Conservation (phyloP, 2,888 invertebrate species). For the Watsonalla cultraria region DNA sequence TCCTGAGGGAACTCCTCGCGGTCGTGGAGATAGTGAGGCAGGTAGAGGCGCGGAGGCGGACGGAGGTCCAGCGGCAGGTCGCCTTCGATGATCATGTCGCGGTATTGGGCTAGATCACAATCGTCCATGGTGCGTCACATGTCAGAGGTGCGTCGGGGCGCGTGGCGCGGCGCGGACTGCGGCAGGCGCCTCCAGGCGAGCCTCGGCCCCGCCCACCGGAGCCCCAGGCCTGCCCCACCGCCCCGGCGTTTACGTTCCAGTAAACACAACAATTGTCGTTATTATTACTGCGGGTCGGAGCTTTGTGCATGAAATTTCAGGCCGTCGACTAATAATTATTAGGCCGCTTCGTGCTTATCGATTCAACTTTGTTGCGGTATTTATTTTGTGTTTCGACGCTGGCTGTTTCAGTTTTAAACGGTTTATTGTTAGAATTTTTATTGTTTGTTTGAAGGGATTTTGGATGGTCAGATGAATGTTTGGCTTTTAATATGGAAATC, state of each 20-base stretch:
- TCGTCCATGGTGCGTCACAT: slow-evolving; percentile 74
- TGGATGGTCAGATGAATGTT: slow-evolving; percentile 7
- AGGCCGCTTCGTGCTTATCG: slow-evolving; percentile 65
- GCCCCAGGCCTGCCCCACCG: slow-evolving; percentile 23
- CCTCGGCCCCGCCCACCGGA: slow-evolving; percentile 23
- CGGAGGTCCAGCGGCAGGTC: slow-evolving; percentile 68
- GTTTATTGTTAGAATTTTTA: slow-evolving; percentile 16
- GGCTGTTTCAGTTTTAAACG: slow-evolving; percentile 10
- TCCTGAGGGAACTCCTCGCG: slow-evolving; percentile 61
- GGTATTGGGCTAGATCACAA: slow-evolving; percentile 71
- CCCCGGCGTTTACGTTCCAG: slow-evolving; percentile 72
- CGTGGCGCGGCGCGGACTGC: slow-evolving; percentile 68
- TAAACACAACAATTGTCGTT: slow-evolving; percentile 79
- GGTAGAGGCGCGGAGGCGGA: slow-evolving; percentile 64
- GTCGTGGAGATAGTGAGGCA: slow-evolving; percentile 66
- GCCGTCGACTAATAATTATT: slow-evolving; percentile 76
- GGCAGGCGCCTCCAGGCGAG: slow-evolving; percentile 46
- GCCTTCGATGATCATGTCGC: slow-evolving; percentile 72
- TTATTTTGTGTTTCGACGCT: slow-evolving; percentile 44
- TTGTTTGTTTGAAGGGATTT: slow-evolving; percentile 3
- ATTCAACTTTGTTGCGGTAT: slow-evolving; percentile 67
- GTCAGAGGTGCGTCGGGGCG: slow-evolving; percentile 65
- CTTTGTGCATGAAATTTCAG: slow-evolving; percentile 78
- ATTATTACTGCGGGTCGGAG: slow-evolving; percentile 77
- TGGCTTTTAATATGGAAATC: no score